Percentiles rank a stretch among this genome's conserved stretches.
These are phyloP conservation scores for Pteronotus mesoamericanus DNA, from an alignment of 2,797 vertebrate genomes.

Conservation along the genomic window DNA sequence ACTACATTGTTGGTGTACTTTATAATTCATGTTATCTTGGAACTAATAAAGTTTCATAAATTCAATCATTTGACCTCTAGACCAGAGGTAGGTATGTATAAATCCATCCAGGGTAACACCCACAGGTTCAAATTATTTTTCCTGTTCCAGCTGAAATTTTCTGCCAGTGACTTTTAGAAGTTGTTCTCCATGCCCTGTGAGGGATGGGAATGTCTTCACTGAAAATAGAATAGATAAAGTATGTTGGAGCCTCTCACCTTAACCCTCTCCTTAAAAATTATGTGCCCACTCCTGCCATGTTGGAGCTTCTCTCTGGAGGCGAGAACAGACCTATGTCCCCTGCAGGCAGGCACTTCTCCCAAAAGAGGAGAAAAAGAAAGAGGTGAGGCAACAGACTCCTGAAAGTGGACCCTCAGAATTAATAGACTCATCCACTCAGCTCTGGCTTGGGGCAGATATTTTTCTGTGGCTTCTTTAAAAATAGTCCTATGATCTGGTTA, in stretches of 20 bases:
- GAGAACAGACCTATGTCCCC: neutral
- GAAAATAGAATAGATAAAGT: neutral
- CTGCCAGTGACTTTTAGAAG: neutral
- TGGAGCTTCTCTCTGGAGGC: neutral
- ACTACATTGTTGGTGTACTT: constrained; percentile 38
- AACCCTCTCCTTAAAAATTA: neutral
- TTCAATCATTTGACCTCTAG: constrained; percentile 26
- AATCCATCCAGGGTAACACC: neutral
- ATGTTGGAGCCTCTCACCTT: neutral
- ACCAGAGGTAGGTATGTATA: neutral
- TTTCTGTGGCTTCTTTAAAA: neutral
- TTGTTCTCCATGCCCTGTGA: neutral
- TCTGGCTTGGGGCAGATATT: neutral
- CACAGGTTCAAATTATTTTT: neutral
- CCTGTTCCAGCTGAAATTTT: neutral
- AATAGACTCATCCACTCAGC: neutral
- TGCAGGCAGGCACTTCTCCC: neutral
- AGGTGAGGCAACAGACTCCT: neutral
- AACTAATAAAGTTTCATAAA: constrained; percentile 44
- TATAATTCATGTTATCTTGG: constrained; percentile 38
- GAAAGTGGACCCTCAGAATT: neutral
- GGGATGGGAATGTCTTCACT: neutral
- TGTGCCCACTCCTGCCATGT: neutral
- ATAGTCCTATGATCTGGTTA: neutral
- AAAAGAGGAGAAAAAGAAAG: neutral